phyloP scores from a whole-genome alignment of 2,797 vertebrate species.

The Vipera ursinii region DNA sequence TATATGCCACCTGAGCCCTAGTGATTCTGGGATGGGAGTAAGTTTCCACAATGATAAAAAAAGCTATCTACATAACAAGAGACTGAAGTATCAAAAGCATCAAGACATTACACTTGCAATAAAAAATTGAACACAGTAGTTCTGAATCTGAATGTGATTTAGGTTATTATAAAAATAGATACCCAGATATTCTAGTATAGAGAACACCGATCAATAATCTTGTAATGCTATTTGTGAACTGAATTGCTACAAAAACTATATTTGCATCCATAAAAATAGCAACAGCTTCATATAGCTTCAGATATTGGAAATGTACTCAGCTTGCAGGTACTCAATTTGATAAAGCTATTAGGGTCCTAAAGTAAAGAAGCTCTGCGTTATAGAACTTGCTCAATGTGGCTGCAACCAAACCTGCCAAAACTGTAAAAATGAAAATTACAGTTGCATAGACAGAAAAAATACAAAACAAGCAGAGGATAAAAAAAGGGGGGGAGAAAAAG shows the following conservation, averaged over 20 bases:
- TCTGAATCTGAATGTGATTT: background rate
- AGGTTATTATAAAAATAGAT: background rate
- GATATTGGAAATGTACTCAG: background rate
- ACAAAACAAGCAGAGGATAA: slow-evolving; percentile 50
- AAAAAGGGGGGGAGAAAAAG: background rate
- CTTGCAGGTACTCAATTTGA: slow-evolving; percentile 9
- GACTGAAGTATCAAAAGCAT: background rate
- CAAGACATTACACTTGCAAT: background rate
- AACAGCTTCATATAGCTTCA: background rate
- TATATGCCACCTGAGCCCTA: background rate
- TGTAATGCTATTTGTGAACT: background rate
- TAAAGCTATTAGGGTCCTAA: slow-evolving; percentile 30
- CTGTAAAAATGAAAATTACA: slow-evolving; percentile 22
- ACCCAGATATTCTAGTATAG: background rate
- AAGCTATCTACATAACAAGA: background rate
- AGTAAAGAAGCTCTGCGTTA: slow-evolving; percentile 26
- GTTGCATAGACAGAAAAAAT: slow-evolving; percentile 48
- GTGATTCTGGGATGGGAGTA: background rate
- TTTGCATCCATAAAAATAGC: background rate
- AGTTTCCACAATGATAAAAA: background rate
- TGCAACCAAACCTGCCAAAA: slow-evolving; percentile 21
- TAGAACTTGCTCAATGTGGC: slow-evolving; percentile 24
- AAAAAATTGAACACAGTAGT: background rate
- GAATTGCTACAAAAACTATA: background rate
- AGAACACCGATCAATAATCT: background rate